Evolutionary conservation across 2,797 vertebrate genomes (phyloP).

Genomic region (Masticophis lateralis): DNA sequence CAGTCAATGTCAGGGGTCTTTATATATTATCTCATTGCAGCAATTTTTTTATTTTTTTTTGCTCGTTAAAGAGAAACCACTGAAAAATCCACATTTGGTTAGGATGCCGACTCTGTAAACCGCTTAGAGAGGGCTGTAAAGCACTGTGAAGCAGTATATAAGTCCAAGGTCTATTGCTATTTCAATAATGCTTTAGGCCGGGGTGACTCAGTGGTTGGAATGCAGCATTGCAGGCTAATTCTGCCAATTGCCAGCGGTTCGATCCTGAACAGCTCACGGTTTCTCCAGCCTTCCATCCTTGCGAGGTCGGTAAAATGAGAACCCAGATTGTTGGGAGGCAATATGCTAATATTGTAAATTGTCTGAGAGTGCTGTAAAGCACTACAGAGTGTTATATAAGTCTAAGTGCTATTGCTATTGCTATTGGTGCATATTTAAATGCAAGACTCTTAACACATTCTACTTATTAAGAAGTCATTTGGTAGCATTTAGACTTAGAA

Average conservation of each 20-base stretch:
- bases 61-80: not conserved
- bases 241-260: not conserved
- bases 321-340: not conserved
- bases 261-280: not conserved
- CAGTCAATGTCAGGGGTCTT: not conserved
- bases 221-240: not conserved
- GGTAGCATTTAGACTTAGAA: no score
- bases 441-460: no score
- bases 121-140: no score
- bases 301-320: not conserved
- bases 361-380: not conserved
- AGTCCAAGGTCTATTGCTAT: not conserved
- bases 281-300: not conserved
- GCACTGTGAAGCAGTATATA: no score
- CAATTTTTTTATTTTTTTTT: not conserved
- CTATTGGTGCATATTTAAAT: no score
- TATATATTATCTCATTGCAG: not conserved
- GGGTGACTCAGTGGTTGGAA: not conserved
- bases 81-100: not conserved
- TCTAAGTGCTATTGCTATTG: no score
- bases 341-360: not conserved
- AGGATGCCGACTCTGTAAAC: not conserved
- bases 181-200: not conserved
- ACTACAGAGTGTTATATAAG: no score
- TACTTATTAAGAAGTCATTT: no score